phyloP scores from a whole-genome alignment of 2,113 vertebrate genomes.

The Oenanthe oenanthe region DNA sequence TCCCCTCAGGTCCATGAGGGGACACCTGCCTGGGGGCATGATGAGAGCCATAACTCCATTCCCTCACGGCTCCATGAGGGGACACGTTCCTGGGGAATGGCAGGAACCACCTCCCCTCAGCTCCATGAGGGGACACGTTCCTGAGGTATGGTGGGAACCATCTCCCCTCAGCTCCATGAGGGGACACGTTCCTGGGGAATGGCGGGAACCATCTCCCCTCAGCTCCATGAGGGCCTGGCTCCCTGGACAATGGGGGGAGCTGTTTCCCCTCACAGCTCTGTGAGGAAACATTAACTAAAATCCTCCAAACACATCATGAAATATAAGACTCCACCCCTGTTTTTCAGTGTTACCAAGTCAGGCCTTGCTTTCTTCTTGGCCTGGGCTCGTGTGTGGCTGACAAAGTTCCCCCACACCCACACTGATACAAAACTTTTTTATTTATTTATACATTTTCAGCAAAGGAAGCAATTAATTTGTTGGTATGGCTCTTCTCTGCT shows the following conservation, averaged over 20 bases:
- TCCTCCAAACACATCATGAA: fast-evolving
- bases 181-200: too few species aligned
- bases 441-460: neutral
- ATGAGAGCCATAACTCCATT: too few species aligned
- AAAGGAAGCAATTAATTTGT: fast-evolving
- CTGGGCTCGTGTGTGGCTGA: fast-evolving
- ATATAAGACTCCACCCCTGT: neutral
- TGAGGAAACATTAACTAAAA: neutral
- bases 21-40: too few species aligned
- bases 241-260: fast-evolving
- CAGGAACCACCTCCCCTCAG: too few species aligned
- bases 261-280: neutral
- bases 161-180: too few species aligned
- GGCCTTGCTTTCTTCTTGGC: neutral
- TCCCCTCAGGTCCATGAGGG: neutral
- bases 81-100: fast-evolving
- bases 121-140: too few species aligned
- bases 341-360: neutral
- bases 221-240: neutral
- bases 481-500: neutral
- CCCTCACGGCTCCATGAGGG: neutral
- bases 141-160: neutral
- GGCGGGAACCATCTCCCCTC: too few species aligned
- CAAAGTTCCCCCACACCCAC: neutral
- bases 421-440: neutral